These are phyloP conservation scores for Antechinus flavipes DNA, from an alignment of 2,113 vertebrate genomes.

Conservation along the genomic window DNA sequence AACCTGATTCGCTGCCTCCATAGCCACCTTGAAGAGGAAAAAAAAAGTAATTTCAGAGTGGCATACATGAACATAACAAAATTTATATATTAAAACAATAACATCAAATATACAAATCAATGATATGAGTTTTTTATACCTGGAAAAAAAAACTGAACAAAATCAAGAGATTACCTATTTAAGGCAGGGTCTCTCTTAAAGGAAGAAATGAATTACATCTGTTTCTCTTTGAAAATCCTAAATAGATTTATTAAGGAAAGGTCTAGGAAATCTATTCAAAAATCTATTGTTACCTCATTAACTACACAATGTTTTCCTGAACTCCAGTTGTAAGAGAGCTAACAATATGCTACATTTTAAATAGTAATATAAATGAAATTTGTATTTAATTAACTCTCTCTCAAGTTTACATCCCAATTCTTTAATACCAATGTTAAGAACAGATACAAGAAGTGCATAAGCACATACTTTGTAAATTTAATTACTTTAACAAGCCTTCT, in stretches of 20 bases:
- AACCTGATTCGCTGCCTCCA: slow-evolving; percentile 96
- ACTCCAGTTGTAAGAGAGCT: background rate
- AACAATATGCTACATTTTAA: background rate
- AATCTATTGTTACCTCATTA: slow-evolving; percentile 7
- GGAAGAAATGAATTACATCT: background rate
- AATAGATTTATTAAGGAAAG: slow-evolving; percentile 8
- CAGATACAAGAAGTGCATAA: background rate
- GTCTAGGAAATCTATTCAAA: slow-evolving; percentile 34
- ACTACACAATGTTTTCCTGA: background rate
- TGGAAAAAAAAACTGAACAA: slow-evolving; percentile 32
- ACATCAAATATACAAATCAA: slow-evolving; percentile 21
- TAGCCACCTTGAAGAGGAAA: slow-evolving; percentile 89
- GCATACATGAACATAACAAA: slow-evolving; percentile 11
- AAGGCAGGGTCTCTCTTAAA: slow-evolving; percentile 2
- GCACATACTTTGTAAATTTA: slow-evolving; percentile 19
- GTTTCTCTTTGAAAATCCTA: background rate
- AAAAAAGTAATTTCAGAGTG: slow-evolving; percentile 23
- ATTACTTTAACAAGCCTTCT: background rate
- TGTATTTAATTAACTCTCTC: slow-evolving; percentile 2
- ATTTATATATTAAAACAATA: slow-evolving; percentile 23
- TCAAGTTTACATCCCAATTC: slow-evolving; percentile 4
- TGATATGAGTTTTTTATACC: slow-evolving; percentile 26
- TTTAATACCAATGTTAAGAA: slow-evolving; percentile 1
- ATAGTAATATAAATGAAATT: background rate
- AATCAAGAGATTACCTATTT: background rate